Base-by-base conservation (phyloP, 2,113 vertebrate species). In the Heteronetta atricapilla region DNA sequence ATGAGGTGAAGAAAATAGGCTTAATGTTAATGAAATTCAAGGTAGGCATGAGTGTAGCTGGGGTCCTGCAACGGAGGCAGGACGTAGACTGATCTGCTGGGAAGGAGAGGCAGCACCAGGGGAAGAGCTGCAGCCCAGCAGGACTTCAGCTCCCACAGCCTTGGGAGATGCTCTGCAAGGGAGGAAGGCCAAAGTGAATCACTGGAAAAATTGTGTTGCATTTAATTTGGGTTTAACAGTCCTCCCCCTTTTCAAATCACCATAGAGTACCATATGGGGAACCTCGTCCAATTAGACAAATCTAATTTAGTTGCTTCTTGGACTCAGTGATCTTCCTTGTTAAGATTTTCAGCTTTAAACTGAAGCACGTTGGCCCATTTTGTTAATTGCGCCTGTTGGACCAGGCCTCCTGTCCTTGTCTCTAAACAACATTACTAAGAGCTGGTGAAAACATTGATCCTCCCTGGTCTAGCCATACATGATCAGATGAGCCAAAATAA, bases 381-480 rank as follows among this genome's bases (percentile, higher is more conserved):
- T 69, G 92, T 84, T 2, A 79, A 83, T 44, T 84, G 52, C 17
- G 0, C 76, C 42, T 73, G 18, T 26, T 84, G 62, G 48, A 31
- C 62, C 58, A 73, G 38, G 59, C 31, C 74, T 82, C 19, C 40
- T 36, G 77, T 66, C 60, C 88, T 72, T 90, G 81, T 90, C 89
- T 89, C 78, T 66, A 70, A 89, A 72, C 67, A 38, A 68, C 67
- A 38, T 74, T 52, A 21, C 73, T 83, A 38, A 94, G 55, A 86
- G 38, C 86, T 96, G 63, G 81, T 93, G 83, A 87, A 95, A 96
- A 76, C 88, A 96, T 59, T 73, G 94, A 94, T 95, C 92, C 70
- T 92, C 53, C 44, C 88, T 1, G 17, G 58, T 42, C 66, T 40
- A 88, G 88, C 76, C 92, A 44, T 86, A 72, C 44, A 84, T 1